Percentiles rank a stretch among this genome's conserved stretches.
Evolutionary conservation across 1,140 invertebrate genomes (phyloP).

Genomic region (Andrena cerasifolii): DNA sequence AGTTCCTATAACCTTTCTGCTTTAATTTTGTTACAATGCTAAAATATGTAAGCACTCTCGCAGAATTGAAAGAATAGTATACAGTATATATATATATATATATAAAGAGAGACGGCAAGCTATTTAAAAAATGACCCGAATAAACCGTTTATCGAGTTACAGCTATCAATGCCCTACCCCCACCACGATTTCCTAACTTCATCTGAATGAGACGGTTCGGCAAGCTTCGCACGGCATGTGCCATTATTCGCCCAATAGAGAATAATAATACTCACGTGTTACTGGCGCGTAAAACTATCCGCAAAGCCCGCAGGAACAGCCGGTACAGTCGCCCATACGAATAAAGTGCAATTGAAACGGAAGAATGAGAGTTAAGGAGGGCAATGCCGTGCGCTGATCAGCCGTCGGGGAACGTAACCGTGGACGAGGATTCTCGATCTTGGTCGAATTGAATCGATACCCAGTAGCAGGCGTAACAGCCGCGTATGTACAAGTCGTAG

Average conservation of each 20-base stretch:
- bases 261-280: slow-evolving; percentile 33
- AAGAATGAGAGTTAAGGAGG: not conserved
- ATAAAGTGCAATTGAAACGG: not conserved
- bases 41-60: too few species aligned
- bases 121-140: not conserved
- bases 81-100: too few species aligned
- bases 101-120: too few species aligned
- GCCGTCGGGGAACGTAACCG: not conserved
- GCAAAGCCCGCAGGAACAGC: not conserved
- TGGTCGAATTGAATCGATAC: slow-evolving; percentile 23
- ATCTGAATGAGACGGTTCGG: not conserved
- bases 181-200: not conserved
- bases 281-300: not conserved
- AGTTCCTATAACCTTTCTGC: too few species aligned
- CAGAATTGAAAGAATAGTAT: not conserved
- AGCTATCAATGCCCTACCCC: not conserved
- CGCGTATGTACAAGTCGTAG: slow-evolving; percentile 1
- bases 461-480: not conserved
- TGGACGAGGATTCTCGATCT: not conserved
- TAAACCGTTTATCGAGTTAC: not conserved
- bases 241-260: not conserved
- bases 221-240: not conserved
- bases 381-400: not conserved
- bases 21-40: too few species aligned
- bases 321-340: not conserved